phyloP scores from a whole-genome alignment of 2,888 invertebrate genomes.

The Apotomis betuletana region DNA sequence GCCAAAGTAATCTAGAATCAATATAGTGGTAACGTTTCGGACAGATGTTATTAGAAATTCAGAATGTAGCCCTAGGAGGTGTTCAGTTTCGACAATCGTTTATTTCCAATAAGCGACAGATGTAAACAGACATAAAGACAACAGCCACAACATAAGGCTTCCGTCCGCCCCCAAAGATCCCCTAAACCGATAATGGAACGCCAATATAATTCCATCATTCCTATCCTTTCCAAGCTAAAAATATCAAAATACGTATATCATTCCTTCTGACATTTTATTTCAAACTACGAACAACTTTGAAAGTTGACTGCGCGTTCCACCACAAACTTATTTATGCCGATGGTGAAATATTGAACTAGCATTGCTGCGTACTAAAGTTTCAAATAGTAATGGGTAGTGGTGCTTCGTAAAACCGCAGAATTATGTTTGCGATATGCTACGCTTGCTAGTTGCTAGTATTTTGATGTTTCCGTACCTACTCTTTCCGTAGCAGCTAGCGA shows the following conservation, averaged over 20 bases:
- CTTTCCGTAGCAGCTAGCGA: slow-evolving; percentile 23
- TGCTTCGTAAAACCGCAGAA: slow-evolving; percentile 22
- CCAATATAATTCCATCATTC: slow-evolving; percentile 22
- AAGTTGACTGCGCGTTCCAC: slow-evolving; percentile 50
- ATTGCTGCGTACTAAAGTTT: slow-evolving; percentile 10
- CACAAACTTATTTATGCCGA: slow-evolving; percentile 36
- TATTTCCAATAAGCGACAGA: slow-evolving; percentile 22
- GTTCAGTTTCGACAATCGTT: neutral
- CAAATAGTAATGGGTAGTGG: slow-evolving; percentile 10
- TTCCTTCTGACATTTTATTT: slow-evolving; percentile 63
- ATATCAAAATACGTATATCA: slow-evolving; percentile 39
- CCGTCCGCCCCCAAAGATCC: slow-evolving; percentile 24
- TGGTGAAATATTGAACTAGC: slow-evolving; percentile 32
- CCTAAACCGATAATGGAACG: slow-evolving; percentile 28
- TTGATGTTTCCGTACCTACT: slow-evolving; percentile 38
- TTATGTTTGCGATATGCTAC: slow-evolving; percentile 25
- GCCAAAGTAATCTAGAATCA: too few relatives aligned
- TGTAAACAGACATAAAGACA: slow-evolving; percentile 20
- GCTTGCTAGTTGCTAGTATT: slow-evolving; percentile 28
- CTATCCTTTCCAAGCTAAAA: slow-evolving; percentile 24
- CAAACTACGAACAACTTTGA: slow-evolving; percentile 61
- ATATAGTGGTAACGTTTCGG: too few relatives aligned
- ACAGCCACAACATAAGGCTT: slow-evolving; percentile 29
- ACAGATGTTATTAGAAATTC: too few relatives aligned
- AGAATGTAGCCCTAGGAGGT: neutral